phyloP scores from a whole-genome alignment of 2,797 vertebrate species.

The Cossypha dichroa region DNA sequence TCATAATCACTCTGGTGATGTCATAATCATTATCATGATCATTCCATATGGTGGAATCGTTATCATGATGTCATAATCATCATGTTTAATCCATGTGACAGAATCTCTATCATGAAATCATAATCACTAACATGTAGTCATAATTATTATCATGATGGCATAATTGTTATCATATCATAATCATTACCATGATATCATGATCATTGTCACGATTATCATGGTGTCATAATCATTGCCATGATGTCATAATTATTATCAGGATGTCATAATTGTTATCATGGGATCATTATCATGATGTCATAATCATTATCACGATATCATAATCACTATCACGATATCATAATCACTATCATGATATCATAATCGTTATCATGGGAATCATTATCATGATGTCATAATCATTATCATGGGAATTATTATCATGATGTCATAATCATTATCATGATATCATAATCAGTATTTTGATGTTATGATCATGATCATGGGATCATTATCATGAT shows the following conservation, averaged over 20 bases:
- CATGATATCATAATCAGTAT: background rate
- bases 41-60: background rate
- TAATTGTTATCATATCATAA: background rate
- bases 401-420: background rate
- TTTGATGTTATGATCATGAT: background rate
- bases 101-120: too few species aligned
- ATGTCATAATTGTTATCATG: background rate
- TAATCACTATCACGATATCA: background rate
- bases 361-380: too few species aligned
- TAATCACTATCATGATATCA: background rate
- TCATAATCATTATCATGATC: background rate
- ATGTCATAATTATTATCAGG: background rate
- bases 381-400: too few species aligned
- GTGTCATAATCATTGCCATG: background rate
- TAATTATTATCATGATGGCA: background rate
- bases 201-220: too few species aligned
- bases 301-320: background rate
- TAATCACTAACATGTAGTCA: too few species aligned
- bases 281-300: too few species aligned
- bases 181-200: too few species aligned
- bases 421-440: background rate
- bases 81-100: too few species aligned
- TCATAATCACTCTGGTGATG: background rate
- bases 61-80: background rate
- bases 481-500: too few species aligned